A percentile compares a stretch with the other conserved stretches of the same genome.
phyloP scores from a whole-genome alignment of 35 echinoderm and acorn worm genomes.

The Ptychodera flava region DNA sequence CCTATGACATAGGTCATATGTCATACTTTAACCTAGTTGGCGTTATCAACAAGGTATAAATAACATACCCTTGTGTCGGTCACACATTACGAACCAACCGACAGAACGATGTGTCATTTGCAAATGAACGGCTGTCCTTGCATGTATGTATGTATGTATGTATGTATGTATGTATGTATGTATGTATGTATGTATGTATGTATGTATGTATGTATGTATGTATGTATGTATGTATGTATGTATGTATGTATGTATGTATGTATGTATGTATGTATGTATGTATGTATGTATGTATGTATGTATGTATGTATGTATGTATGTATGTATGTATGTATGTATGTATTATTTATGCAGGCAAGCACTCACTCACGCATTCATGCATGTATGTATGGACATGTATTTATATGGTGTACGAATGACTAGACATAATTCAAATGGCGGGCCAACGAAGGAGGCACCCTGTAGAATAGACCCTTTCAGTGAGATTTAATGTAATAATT shows the following conservation, averaged over 20 bases:
- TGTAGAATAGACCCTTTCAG: too few relatives aligned
- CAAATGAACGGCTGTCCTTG: neutral
- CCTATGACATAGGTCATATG: too few relatives aligned
- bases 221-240: conserved; percentile 2
- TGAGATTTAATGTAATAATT: too few relatives aligned
- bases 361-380: neutral
- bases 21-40: too few relatives aligned
- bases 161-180: conserved; percentile 2
- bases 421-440: too few relatives aligned
- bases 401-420: too few relatives aligned
- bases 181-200: conserved; percentile 2
- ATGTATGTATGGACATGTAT: neutral
- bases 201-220: conserved; percentile 2
- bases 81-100: too few relatives aligned
- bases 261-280: conserved; percentile 2
- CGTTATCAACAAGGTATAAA: too few relatives aligned
- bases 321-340: conserved; percentile 2
- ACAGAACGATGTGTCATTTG: too few relatives aligned
- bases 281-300: neutral
- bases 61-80: too few relatives aligned
- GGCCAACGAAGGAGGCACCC: too few relatives aligned
- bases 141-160: conserved; percentile 1
- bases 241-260: neutral
- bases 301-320: neutral
- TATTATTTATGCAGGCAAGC: neutral